phyloP scores from a whole-genome alignment of 2,113 vertebrate genomes.

The Mustelus asterias region DNA sequence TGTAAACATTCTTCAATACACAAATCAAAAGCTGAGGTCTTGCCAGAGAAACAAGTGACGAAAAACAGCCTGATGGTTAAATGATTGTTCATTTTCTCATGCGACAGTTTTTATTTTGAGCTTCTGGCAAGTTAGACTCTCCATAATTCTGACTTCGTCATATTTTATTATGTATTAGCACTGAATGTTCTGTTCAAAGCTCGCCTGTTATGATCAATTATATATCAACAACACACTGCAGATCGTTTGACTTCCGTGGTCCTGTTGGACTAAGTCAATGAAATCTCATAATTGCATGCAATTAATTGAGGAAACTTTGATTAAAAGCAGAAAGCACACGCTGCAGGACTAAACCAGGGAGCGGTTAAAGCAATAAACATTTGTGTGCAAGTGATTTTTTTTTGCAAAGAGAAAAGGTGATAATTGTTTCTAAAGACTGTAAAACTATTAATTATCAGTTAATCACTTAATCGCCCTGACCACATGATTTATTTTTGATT shows the following conservation, averaged over 20 bases:
- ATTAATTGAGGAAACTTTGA: not conserved
- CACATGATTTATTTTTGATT: not conserved
- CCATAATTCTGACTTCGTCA: not conserved
- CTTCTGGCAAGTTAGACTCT: not conserved
- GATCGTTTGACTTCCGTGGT: not conserved
- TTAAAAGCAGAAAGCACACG: not conserved
- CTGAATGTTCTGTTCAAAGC: not conserved
- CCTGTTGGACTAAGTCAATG: not conserved
- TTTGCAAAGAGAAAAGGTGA: not conserved
- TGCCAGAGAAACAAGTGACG: not conserved
- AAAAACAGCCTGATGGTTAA: not conserved
- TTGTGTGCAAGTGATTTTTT: not conserved
- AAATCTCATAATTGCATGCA: not conserved
- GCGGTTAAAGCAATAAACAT: not conserved
- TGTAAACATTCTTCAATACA: not conserved
- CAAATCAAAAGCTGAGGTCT: not conserved
- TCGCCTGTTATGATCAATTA: not conserved
- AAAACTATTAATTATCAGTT: not conserved
- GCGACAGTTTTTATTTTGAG: not conserved
- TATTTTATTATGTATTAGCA: conserved; percentile 3
- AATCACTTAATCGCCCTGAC: not conserved
- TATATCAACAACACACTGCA: not conserved
- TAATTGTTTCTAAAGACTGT: not conserved
- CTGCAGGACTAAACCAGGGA: not conserved
- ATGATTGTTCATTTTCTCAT: not conserved